These are phyloP conservation scores for Hyles lineata DNA, from an alignment of 2,888 invertebrate species.

Conservation along the genomic window DNA sequence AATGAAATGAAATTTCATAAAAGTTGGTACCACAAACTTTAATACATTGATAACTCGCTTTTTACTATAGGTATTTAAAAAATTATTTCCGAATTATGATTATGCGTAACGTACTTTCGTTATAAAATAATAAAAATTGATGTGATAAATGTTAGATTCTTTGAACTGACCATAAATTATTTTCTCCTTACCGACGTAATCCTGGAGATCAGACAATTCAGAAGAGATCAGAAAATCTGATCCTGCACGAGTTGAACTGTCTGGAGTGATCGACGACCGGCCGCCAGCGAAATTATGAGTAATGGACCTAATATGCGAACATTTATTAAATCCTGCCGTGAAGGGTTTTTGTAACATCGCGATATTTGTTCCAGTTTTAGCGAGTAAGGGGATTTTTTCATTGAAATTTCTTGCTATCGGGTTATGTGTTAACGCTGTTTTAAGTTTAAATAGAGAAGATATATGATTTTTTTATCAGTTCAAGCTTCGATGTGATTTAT, in stretches of 20 bases:
- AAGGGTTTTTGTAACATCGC: background rate
- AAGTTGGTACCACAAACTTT: too few species aligned
- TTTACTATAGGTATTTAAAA: too few species aligned
- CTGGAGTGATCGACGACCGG: conserved; percentile 1
- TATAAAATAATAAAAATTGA: too few species aligned
- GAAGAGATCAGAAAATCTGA: too few species aligned
- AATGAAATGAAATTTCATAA: too few species aligned
- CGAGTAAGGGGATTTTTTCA: conserved; percentile 10
- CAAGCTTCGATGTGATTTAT: too few species aligned
- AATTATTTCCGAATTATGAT: too few species aligned
- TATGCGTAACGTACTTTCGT: too few species aligned
- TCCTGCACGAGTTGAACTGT: background rate
- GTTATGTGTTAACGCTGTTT: background rate
- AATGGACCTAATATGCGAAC: conserved; percentile 16
- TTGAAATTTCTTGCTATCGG: background rate
- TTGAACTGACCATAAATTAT: background rate
- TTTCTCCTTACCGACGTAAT: background rate
- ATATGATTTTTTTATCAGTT: too few species aligned
- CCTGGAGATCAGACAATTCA: background rate
- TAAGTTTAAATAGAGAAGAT: background rate
- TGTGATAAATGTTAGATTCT: too few species aligned
- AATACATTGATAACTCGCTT: too few species aligned
- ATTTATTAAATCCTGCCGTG: conserved; percentile 11
- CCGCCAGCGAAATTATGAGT: conserved; percentile 12
- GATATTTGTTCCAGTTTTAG: background rate